phyloP scores from a whole-genome alignment of 2,797 vertebrate species.

The Falco concolor region DNA sequence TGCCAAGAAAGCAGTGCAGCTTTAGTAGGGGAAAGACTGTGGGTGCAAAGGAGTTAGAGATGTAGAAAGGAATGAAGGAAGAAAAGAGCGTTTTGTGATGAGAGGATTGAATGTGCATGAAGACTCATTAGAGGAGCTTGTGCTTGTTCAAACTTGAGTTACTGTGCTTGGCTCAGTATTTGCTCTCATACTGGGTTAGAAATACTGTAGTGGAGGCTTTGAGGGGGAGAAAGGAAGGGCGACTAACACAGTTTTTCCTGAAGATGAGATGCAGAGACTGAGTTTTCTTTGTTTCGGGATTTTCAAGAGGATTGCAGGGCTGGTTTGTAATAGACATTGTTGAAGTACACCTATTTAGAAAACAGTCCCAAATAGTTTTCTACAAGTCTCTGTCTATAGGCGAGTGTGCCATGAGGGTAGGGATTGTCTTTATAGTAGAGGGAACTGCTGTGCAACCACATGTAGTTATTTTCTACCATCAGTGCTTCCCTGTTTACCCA shows the following conservation, averaged over 20 bases:
- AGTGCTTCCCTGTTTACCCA: not conserved
- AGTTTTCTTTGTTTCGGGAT: not conserved
- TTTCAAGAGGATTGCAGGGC: not conserved
- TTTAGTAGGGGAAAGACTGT: not conserved
- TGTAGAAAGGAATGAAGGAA: not conserved
- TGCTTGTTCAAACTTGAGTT: not conserved
- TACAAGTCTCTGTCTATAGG: not conserved
- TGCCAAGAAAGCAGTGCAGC: not conserved
- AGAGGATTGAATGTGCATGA: not conserved
- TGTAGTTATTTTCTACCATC: not conserved
- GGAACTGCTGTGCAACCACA: not conserved
- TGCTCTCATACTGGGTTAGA: fast-evolving
- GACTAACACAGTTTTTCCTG: not conserved
- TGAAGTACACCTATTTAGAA: not conserved
- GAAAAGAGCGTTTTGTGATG: not conserved
- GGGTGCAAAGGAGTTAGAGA: not conserved
- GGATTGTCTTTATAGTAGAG: not conserved
- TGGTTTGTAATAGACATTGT: fast-evolving
- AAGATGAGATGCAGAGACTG: not conserved
- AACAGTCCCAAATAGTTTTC: not conserved
- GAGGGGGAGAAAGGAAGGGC: not conserved
- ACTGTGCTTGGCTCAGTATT: not conserved
- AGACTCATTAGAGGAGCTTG: not conserved
- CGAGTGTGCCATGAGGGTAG: not conserved
- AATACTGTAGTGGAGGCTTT: not conserved